Evolutionary conservation across 2,888 invertebrate species (phyloP), one percentile per base, ranked within the genome.

Genomic region (Chrysodeixis includens): DNA sequence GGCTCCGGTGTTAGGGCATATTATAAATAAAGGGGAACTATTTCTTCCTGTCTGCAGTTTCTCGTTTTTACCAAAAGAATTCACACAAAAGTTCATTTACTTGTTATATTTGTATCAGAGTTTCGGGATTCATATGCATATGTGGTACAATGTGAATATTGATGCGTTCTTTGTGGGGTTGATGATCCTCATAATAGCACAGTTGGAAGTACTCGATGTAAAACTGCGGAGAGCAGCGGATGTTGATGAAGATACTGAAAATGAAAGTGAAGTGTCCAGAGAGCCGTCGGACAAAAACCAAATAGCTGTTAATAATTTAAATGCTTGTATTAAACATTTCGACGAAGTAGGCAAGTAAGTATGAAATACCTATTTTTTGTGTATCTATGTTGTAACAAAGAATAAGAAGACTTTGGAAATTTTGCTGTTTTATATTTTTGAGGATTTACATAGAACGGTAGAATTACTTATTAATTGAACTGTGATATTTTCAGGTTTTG

Each of bases 121-220:
- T 51, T 1, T 86, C 12, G 88, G 89, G 0, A 90, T 92, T 62
- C 81, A 87, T 76, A 79, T 86, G 30, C 81, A 85, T 32, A 86
- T 92, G 88, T 76, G 86, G 6, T 88, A 74, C 40, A 87, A 88
- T 74, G 6, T 92, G 0, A 89, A 88, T 65, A 83, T 90, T 26
- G 90, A 93, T 61, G 80, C 88, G 1, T 91, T 90, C 68, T 83
- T 92, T 51, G 62, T 89, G 75, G 92, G 92, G 3, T 51, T 92
- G 0, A 79, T 91, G 79, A 77, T 89, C 54, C 80, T 89, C 8
- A 63, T 66, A 0, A 89, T 90, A 69, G 90, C 91, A 2, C 92
- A 93, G 59, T 73, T 92, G 16, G 88, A 90, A 22, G 81, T 92
- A n/a, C 76, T 93, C n/a, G 83, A 87, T 61, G 67, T 82, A 4